Base-by-base conservation (phyloP, 2,797 vertebrate genomes). In the Euthynnus affinis region DNA sequence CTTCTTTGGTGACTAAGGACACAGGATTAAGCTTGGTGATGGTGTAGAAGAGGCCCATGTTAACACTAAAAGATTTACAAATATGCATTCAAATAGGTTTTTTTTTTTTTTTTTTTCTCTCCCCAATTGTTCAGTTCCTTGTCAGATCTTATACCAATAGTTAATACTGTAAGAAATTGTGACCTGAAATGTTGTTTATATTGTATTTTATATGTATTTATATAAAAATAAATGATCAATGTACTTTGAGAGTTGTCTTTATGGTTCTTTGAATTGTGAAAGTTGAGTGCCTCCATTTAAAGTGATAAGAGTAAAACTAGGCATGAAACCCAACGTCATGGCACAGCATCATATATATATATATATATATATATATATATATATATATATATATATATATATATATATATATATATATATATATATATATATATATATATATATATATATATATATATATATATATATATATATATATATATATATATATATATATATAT, bases 161-260 rank as follows among this genome's bases (percentile, higher is more conserved):
- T 85, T 78, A 87, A 90, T 83, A 87, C 40, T 88, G 77, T 86
- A 70, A 81, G 77, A 82, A 85, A 86, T 73, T 55, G 69, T 85
- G 69, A 78, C 52, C 68, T 89, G n/a, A 81, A 62, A 69, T 78
- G 73, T 82, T 76, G 52, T 93, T 88, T 90, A 85, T 90, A 77
- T 81, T 90, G 83, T 92, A 32, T 92, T 92, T 94, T 94, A 85
- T 93, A 88, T 93, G 88, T 93, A 93, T 95, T 93, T 94, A 93
- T 93, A 90, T 84, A 29, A 92, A 88, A 94, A 93, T 94, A 93
- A 94, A 94, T 88, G 75, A 79, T 83, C 68, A 37, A 44, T 89
- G 76, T 90, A 60, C 64, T 84, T 76, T 74, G 25, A 79, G 61
- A 44, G 20, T 17, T 18, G 5, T 22, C 0, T 59, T 1, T 42